Evolutionary conservation across 2,888 invertebrate genomes (phyloP).

Genomic region (Bombyx huttoni): DNA sequence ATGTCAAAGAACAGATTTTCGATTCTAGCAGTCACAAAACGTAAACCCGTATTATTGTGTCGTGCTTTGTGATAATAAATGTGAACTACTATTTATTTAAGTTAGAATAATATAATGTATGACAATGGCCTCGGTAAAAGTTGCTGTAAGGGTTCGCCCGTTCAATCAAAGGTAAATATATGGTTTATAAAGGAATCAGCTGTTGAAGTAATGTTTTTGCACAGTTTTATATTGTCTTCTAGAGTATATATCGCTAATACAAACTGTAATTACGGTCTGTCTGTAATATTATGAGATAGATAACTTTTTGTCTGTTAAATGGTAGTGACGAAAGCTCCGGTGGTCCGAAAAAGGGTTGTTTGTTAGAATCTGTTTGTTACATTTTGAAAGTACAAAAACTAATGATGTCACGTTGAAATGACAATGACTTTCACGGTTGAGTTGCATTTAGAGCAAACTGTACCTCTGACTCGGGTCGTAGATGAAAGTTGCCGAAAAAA

Average conservation of each 20-base stretch:
- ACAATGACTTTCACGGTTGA: conserved; percentile 72
- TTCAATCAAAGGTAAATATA: conserved; percentile 85
- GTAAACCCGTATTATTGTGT: conserved; percentile 47
- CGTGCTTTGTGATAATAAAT: conserved; percentile 44
- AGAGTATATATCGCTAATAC: not conserved
- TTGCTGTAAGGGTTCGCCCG: conserved; percentile 91
- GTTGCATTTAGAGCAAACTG: conserved; percentile 65
- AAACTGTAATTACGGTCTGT: not conserved
- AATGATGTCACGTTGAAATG: conserved; percentile 60
- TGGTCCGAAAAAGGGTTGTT: not conserved
- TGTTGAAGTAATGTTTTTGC: not conserved
- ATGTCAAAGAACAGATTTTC: not conserved
- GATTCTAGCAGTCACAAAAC: conserved; percentile 16
- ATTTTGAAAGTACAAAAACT: conserved; percentile 58
- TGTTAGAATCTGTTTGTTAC: conserved; percentile 8
- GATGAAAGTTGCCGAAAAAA: conserved; percentile 61
- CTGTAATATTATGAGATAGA: not conserved
- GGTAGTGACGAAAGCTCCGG: not conserved
- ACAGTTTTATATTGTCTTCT: not conserved
- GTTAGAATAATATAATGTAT: conserved; percentile 62
- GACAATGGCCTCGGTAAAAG: conserved; percentile 92
- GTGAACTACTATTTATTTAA: conserved; percentile 38
- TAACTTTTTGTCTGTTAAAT: not conserved
- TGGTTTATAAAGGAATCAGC: not conserved
- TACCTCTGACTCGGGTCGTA: conserved; percentile 46